phyloP scores from a whole-genome alignment of 1,140 invertebrate genomes.

The Lucilia sericata region DNA sequence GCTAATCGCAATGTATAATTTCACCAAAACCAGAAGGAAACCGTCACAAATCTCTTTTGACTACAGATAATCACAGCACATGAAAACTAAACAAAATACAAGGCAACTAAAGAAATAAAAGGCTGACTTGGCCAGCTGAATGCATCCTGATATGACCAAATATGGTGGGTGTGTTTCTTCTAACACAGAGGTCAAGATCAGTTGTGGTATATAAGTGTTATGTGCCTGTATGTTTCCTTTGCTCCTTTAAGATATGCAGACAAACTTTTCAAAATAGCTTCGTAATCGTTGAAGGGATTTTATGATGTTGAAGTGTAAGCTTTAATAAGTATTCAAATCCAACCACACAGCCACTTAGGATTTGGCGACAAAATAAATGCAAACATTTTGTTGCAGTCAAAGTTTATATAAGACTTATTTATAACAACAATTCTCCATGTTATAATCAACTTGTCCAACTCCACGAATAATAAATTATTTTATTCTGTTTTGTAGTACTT shows the following conservation, averaged over 20 bases:
- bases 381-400: neutral
- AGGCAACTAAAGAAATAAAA: neutral
- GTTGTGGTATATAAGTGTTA: neutral
- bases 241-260: neutral
- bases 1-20: too few relatives aligned
- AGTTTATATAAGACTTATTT: neutral
- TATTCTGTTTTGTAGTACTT: neutral
- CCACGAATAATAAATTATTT: neutral
- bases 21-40: too few relatives aligned
- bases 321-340: neutral
- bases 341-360: too few relatives aligned
- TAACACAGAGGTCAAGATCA: neutral
- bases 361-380: too few relatives aligned
- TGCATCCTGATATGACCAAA: neutral
- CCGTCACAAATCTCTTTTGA: neutral
- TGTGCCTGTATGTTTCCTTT: neutral
- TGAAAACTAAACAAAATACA: neutral
- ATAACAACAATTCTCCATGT: neutral
- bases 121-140: neutral
- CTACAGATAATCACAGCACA: neutral
- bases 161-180: neutral
- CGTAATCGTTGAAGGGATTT: too few relatives aligned
- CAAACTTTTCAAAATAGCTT: too few relatives aligned
- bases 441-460: constrained; percentile 3
- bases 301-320: too few relatives aligned